Evolutionary conservation across 2,888 invertebrate species (phyloP).

Genomic region (Digitonthophagus gazella): DNA sequence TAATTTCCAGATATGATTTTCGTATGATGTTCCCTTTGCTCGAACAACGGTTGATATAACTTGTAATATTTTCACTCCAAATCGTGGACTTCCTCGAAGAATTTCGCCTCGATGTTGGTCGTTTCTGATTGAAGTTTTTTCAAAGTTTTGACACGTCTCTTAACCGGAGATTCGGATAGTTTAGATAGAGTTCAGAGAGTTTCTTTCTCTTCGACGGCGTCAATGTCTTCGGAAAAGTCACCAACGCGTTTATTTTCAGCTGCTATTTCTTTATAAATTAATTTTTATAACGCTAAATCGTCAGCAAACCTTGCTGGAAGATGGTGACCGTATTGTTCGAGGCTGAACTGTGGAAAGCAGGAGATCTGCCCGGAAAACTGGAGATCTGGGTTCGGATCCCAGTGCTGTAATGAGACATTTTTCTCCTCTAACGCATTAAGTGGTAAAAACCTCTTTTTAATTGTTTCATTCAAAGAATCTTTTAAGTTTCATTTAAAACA

Average conservation of each 20-base stretch:
- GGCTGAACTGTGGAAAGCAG: conserved; percentile 31
- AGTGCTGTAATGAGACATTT: no score
- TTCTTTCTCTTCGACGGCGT: conserved; percentile 57
- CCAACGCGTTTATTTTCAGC: conserved; percentile 64
- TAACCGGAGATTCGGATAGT: conserved; percentile 66
- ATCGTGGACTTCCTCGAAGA: conserved; percentile 90
- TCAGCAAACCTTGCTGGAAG: conserved; percentile 32
- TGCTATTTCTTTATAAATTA: conserved; percentile 54
- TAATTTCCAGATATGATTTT: conserved; percentile 67
- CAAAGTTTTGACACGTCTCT: conserved; percentile 77
- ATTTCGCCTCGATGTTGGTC: conserved; percentile 71
- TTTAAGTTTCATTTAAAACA: no score
- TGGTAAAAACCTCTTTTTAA: no score
- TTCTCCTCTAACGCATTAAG: no score
- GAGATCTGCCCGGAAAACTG: no score
- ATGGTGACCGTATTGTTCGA: conserved; percentile 33
- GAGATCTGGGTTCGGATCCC: no score
- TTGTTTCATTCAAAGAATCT: no score
- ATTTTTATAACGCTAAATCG: conserved; percentile 35
- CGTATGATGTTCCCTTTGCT: conserved; percentile 69
- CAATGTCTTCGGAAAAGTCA: conserved; percentile 65
- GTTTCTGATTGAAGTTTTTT: conserved; percentile 84
- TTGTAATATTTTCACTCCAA: conserved; percentile 89
- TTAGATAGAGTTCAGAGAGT: no score
- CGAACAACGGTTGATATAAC: conserved; percentile 73